phyloP scores from a whole-genome alignment of 2,797 vertebrate genomes.

The Acanthurus lineatus region DNA sequence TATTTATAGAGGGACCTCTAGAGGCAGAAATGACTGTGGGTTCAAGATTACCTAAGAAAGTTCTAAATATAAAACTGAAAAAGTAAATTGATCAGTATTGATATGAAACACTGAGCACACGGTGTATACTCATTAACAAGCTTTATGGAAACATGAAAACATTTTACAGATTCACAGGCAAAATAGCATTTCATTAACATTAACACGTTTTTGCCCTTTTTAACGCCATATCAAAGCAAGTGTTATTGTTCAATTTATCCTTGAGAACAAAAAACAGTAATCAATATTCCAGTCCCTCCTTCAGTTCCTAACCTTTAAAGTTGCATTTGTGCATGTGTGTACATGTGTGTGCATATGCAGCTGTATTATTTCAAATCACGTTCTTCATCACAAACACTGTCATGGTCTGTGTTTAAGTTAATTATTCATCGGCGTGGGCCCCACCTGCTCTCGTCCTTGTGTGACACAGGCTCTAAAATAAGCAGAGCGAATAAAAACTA shows the following conservation, averaged over 20 bases:
- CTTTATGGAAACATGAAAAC: not conserved
- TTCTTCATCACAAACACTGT: slow-evolving; percentile 40
- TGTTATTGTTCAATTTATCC: slow-evolving; percentile 7
- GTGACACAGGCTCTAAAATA: slow-evolving; percentile 51
- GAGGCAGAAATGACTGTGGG: not conserved
- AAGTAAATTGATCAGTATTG: not conserved
- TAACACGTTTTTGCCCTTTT: slow-evolving; percentile 10
- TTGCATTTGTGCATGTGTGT: not conserved
- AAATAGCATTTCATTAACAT: slow-evolving; percentile 1
- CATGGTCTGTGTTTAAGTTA: slow-evolving; percentile 25
- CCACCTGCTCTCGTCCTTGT: slow-evolving; percentile 65
- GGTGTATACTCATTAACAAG: not conserved
- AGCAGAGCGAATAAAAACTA: slow-evolving; percentile 59
- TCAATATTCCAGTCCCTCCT: not conserved
- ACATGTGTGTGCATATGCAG: not conserved
- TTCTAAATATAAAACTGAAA: not conserved
- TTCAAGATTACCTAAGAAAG: not conserved
- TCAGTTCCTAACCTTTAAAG: slow-evolving; percentile 34
- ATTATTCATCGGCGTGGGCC: slow-evolving; percentile 48
- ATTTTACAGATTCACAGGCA: not conserved
- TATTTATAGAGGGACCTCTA: not conserved
- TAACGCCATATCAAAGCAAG: not conserved
- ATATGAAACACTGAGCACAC: not conserved
- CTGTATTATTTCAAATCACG: slow-evolving; percentile 8
- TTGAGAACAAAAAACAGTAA: slow-evolving; percentile 3